These are phyloP conservation scores for Hafferia zeledoni DNA, from an alignment of 2,797 vertebrate genomes.

Conservation along the genomic window DNA sequence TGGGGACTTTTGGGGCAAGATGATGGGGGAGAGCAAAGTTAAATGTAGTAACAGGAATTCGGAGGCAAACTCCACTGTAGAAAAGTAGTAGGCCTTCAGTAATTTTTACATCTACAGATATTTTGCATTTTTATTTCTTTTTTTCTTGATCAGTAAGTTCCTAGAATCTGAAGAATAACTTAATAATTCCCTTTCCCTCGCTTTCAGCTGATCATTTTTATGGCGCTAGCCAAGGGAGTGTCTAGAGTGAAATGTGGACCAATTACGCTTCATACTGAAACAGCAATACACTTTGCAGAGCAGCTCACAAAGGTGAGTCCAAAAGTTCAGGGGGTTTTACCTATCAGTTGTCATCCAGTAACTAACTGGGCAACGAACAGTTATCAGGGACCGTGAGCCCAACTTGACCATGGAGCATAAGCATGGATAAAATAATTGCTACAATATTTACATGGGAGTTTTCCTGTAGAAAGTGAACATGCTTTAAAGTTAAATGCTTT, in stretches of 20 bases:
- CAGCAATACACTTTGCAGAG: conserved; percentile 93
- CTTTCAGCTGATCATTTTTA: conserved; percentile 92
- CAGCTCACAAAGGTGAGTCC: conserved; percentile 87
- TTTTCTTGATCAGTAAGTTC: not conserved
- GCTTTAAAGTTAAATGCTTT: not conserved
- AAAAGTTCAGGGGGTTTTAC: not conserved
- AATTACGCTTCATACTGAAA: conserved; percentile 92
- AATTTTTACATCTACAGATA: not conserved
- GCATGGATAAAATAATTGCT: not conserved
- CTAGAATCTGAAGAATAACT: not conserved
- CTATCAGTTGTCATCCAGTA: not conserved
- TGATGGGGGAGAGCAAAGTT: not conserved
- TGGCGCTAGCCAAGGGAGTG: conserved; percentile 91
- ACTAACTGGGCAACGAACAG: not conserved
- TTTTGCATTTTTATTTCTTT: not conserved
- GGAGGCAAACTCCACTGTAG: not conserved
- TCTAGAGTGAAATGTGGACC: conserved; percentile 91
- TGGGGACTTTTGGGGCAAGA: not conserved
- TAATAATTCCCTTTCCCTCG: not conserved
- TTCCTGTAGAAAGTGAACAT: not conserved
- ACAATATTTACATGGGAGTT: not conserved
- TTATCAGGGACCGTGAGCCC: not conserved
- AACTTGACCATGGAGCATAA: not conserved
- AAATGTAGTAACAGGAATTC: not conserved
- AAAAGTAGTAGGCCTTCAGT: not conserved